Percentiles rank a stretch among this genome's conserved stretches.
Evolutionary conservation across 2,797 vertebrate species (phyloP).

Genomic region (Malurus splendens): DNA sequence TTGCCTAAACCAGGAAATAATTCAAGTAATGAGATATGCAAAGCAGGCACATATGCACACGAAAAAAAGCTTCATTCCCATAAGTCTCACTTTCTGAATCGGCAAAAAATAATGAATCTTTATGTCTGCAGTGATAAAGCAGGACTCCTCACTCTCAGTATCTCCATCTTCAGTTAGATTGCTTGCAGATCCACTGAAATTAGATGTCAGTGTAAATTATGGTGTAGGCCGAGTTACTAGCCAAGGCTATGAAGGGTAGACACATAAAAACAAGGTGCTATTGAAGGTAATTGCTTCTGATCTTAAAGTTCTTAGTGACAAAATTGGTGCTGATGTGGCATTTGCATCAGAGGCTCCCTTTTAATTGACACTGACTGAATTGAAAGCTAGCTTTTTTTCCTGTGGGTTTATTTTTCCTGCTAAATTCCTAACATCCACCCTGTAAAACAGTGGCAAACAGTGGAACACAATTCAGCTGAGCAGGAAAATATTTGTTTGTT

Average conservation of each 20-base stretch:
- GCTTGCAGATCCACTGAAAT: slow-evolving; percentile 83
- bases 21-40: slow-evolving; percentile 71
- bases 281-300: slow-evolving; percentile 84
- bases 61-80: slow-evolving; percentile 15
- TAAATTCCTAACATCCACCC: slow-evolving; percentile 47
- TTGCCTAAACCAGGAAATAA: slow-evolving; percentile 63
- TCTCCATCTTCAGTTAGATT: slow-evolving; percentile 80
- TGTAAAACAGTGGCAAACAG: neutral
- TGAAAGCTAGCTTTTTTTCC: slow-evolving; percentile 1
- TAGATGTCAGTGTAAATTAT: slow-evolving; percentile 93
- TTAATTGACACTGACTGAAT: slow-evolving; percentile 73
- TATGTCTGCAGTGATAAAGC: slow-evolving; percentile 71
- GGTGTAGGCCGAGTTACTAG: slow-evolving; percentile 73
- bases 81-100: slow-evolving; percentile 62
- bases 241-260: slow-evolving; percentile 73
- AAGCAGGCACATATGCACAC: neutral
- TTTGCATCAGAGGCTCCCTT: slow-evolving; percentile 74
- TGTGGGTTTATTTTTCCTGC: slow-evolving; percentile 16
- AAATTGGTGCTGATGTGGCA: slow-evolving; percentile 83
- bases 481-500: neutral
- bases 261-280: slow-evolving; percentile 80
- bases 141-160: slow-evolving; percentile 65
- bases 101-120: slow-evolving; percentile 77
- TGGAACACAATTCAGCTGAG: neutral
- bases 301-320: slow-evolving; percentile 78